phyloP scores from a whole-genome alignment of 2,797 vertebrate species.

The Chloroceryle inda region DNA sequence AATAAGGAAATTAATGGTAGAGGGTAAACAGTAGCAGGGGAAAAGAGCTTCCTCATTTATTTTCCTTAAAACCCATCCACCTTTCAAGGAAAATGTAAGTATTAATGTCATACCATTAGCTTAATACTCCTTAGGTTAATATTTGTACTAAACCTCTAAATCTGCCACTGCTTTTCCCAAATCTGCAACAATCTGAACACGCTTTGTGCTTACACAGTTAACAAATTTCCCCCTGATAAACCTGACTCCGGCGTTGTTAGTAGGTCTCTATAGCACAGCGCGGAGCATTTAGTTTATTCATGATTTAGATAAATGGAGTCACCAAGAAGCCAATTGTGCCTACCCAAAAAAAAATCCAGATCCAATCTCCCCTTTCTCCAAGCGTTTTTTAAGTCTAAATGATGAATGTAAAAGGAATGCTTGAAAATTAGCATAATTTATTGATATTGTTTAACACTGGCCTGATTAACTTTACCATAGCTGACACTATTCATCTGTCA shows the following conservation, averaged over 20 bases:
- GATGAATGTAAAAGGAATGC: neutral
- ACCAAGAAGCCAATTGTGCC: neutral
- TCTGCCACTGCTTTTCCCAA: neutral
- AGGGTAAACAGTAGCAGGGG: neutral
- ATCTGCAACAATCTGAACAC: neutral
- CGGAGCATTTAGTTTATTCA: neutral
- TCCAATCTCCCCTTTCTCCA: neutral
- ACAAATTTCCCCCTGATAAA: neutral
- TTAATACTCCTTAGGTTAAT: neutral
- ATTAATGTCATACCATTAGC: neutral
- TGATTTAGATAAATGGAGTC: neutral
- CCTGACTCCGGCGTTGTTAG: neutral
- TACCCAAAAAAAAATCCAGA: neutral
- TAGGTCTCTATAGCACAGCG: neutral
- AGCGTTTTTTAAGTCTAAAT: neutral
- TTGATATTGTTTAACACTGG: neutral
- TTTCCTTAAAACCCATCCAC: neutral
- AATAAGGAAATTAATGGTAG: neutral
- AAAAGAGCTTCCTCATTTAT: neutral
- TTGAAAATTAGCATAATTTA: neutral
- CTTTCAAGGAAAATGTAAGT: neutral
- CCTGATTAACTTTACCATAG: slow-evolving; percentile 24
- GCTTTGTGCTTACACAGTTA: neutral
- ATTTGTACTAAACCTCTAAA: slow-evolving; percentile 2
- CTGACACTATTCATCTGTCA: slow-evolving; percentile 29